Evolutionary conservation across 1,140 invertebrate species (phyloP), one percentile per base, ranked within the genome.

Genomic region (Drosophila chauvacae): DNA sequence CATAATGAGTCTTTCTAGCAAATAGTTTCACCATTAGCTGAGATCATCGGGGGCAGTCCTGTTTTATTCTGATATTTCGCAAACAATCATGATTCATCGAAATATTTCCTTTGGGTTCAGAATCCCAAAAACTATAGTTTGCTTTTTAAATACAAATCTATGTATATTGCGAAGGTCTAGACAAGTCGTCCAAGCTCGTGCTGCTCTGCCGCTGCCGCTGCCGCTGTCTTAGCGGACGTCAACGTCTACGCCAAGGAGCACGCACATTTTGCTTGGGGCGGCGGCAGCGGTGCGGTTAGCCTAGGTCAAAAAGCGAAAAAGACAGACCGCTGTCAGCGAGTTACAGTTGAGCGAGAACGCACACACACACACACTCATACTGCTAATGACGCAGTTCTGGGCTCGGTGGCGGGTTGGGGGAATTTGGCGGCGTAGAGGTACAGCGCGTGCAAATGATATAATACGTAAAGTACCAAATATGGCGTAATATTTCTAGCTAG

Each of bases 221-320:
- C 55, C 64, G 18, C 55, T 51, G 51, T 37, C 75, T n/a, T 35
- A 23, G 77, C 70, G 30, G 48, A 60, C 77, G 76, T 60, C 59
- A 18, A 23, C 33, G 55, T 18, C 37, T 18, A 28, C 42, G 63
- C 42, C 39, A 30, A 64, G 56, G 58, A 20, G 57, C 66, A 81
- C 79, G 69, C 58, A 64, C 53, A 82, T 37, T 51, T 65, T 61
- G 74, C 74, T 62, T 77, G 73, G 62, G 59, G 42, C 41, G 45
- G n/a, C 16, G 42, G 13, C 39, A 10, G 42, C n/a, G 39, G n/a
- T 28, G 70, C 83, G 71, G 79, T 86, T 86, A 80, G 79, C 83
- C 83, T 86, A 86, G 83, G 83, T 86, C 83, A 86, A 87, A 86
- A 86, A 77, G 82, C 73, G 56, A 51, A 41, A 64, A 41, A 75